Conservation (phyloP, 2,113 vertebrate species). For the Syrmaticus mikado region DNA sequence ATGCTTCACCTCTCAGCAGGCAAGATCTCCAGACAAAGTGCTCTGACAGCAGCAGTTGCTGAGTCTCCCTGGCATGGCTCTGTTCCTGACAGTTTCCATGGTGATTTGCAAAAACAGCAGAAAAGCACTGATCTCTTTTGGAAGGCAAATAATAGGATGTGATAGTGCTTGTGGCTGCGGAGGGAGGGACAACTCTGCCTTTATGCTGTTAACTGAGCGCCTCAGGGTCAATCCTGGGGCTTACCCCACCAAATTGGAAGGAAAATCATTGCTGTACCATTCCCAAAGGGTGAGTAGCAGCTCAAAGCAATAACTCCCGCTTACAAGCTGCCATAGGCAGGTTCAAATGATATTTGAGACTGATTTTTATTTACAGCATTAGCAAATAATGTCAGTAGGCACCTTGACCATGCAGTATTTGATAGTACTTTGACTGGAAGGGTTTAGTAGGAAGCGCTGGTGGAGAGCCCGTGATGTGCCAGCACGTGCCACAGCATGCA, state of each 20-base stretch:
- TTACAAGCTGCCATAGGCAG: not conserved
- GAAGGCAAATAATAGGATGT: not conserved
- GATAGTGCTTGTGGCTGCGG: not conserved
- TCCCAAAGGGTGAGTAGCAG: not conserved
- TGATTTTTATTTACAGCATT: not conserved
- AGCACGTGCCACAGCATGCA: not conserved
- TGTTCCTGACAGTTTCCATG: constrained; percentile 35
- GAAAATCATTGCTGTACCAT: not conserved
- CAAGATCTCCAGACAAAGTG: not conserved
- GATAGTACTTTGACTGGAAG: not conserved
- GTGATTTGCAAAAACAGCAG: not conserved
- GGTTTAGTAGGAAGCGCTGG: not conserved
- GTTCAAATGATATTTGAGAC: not conserved
- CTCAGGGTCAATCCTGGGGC: not conserved
- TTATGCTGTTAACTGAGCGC: not conserved
- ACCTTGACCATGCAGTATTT: not conserved
- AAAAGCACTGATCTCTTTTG: not conserved
- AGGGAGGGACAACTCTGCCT: not conserved
- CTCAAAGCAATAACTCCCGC: not conserved
- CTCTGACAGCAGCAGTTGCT: not conserved
- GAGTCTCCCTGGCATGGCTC: not conserved
- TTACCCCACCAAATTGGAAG: not conserved
- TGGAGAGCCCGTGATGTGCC: not conserved
- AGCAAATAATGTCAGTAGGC: not conserved
- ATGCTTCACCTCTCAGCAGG: not conserved